phyloP scores from a whole-genome alignment of 2,797 vertebrate species.

The Podarcis lilfordi region DNA sequence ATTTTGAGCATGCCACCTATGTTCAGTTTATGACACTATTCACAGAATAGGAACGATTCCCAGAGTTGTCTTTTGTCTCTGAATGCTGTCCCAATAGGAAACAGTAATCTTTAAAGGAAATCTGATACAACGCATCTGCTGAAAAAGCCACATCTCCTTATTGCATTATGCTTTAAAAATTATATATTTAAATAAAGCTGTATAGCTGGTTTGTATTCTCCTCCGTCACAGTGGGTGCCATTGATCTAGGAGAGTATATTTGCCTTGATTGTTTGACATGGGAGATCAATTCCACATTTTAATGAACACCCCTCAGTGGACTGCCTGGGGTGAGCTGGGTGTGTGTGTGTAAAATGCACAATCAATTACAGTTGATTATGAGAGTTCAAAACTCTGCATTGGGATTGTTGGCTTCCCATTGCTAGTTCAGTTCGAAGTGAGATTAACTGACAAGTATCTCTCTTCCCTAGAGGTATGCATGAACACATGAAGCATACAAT shows the following conservation, averaged over 20 bases:
- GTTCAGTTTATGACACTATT: not conserved
- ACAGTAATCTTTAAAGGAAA: constrained; percentile 42
- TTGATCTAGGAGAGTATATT: constrained; percentile 25
- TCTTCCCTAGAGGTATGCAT: constrained; percentile 21
- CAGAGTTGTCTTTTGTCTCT: constrained; percentile 18
- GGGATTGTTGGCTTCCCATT: constrained; percentile 37
- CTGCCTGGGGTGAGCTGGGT: not conserved
- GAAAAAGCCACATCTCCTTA: constrained; percentile 3
- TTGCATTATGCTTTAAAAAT: not conserved
- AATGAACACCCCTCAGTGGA: not conserved
- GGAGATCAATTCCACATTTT: not conserved
- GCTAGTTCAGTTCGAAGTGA: constrained; percentile 39
- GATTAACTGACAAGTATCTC: constrained; percentile 42
- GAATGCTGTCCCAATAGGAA: constrained; percentile 33
- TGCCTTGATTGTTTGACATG: not conserved
- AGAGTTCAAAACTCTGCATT: constrained; percentile 31
- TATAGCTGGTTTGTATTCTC: constrained; percentile 24
- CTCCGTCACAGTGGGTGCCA: not conserved
- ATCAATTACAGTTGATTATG: constrained; percentile 41
- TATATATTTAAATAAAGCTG: not conserved
- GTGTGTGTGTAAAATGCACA: constrained; percentile 15
- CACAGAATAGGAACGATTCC: constrained; percentile 13
- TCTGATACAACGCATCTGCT: not conserved
- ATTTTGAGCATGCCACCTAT: too few species aligned
- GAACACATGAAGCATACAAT: constrained; percentile 43